Evolutionary conservation across 53 echinoderm and acorn worm species (phyloP).

Genomic region (Paracentrotus lividus): DNA sequence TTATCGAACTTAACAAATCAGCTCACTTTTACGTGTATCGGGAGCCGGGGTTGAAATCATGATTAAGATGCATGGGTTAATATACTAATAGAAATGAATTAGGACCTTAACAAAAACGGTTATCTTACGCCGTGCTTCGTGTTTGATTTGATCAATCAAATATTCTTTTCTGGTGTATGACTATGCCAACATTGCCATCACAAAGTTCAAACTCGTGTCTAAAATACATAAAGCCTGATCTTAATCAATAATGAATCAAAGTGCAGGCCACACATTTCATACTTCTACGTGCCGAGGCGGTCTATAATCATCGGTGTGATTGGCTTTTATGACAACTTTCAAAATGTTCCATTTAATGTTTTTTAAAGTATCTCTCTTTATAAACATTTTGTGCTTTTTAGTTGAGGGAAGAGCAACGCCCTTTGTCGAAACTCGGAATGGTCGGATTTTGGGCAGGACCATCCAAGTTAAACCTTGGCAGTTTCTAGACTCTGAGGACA

Average conservation of each 20-base stretch:
- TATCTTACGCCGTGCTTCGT: no score
- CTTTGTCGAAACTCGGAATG: conserved; percentile 16
- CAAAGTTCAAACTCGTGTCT: background rate
- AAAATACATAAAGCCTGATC: background rate
- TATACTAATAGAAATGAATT: no score
- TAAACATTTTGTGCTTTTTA: background rate
- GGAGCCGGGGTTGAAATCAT: no score
- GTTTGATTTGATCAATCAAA: no score
- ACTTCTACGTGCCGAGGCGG: background rate
- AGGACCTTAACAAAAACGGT: no score
- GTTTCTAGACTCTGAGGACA: background rate
- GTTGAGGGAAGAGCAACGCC: background rate
- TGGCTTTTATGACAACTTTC: background rate
- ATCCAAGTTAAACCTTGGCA: conserved; percentile 16
- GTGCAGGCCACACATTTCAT: background rate
- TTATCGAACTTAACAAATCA: no score
- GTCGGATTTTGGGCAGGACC: conserved; percentile 22
- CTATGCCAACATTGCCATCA: background rate
- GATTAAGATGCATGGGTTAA: no score
- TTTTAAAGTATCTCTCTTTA: background rate
- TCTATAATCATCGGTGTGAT: background rate
- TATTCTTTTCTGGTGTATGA: background rate
- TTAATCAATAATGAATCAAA: background rate
- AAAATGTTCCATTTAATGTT: background rate
- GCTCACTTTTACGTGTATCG: no score